Conservation (phyloP, 2,797 vertebrate genomes). For the Adelosebastes latens region DNA sequence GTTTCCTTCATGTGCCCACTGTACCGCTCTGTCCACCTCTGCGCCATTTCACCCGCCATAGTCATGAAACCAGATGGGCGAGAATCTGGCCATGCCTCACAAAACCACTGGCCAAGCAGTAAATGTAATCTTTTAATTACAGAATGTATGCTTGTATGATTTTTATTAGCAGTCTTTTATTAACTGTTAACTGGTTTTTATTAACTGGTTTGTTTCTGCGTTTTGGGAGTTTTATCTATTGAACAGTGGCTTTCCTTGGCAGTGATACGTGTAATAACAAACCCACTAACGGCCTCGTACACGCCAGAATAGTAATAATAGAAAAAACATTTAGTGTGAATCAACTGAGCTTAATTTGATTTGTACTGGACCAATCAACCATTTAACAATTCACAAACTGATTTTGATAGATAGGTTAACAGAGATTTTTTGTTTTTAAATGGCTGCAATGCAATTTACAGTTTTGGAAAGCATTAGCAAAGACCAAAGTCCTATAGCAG, state of each 20-base stretch:
- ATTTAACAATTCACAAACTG: not conserved
- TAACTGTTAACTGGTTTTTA: conserved; percentile 10
- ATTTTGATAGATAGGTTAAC: not conserved
- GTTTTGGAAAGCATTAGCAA: not conserved
- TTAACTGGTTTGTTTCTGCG: conserved; percentile 9
- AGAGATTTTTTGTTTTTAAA: not conserved
- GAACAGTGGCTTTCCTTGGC: not conserved
- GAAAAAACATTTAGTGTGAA: not conserved
- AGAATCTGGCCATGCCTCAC: not conserved
- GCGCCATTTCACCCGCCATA: not conserved
- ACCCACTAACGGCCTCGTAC: not conserved
- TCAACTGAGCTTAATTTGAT: not conserved
- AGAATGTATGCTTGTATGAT: conserved; percentile 19
- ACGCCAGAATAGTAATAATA: not conserved
- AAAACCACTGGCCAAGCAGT: conserved; percentile 14
- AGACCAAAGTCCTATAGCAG: not conserved
- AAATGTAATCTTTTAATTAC: conserved; percentile 19
- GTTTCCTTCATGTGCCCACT: not conserved
- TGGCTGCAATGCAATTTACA: not conserved
- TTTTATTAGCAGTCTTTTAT: not conserved
- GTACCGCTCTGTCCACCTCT: not conserved
- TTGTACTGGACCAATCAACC: not conserved
- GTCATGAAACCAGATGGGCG: conserved; percentile 21
- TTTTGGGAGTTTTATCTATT: not conserved
- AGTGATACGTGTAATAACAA: not conserved